These are phyloP conservation scores for Neomorphus geoffroyi DNA, from an alignment of 2,797 vertebrate genomes.

Conservation along the genomic window DNA sequence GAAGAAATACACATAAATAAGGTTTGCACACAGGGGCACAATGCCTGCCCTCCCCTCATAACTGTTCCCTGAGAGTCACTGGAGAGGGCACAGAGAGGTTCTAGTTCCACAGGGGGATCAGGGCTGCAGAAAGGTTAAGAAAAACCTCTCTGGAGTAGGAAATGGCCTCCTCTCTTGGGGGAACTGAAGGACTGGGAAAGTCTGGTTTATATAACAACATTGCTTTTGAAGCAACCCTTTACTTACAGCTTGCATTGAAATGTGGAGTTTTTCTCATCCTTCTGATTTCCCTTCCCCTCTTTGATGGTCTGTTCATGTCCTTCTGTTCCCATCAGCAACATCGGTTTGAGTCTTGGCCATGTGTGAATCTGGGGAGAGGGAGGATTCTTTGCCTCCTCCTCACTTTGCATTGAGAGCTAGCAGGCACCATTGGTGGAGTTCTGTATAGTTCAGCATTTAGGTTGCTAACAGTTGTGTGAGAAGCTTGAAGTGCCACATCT, in stretches of 20 bases:
- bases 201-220: not conserved
- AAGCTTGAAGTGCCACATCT: not conserved
- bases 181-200: not conserved
- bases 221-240: not conserved
- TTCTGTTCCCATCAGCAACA: not conserved
- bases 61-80: not conserved
- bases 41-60: not conserved
- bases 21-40: not conserved
- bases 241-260: not conserved
- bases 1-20: not conserved
- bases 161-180: not conserved
- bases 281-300: not conserved
- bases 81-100: not conserved
- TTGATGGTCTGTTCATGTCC: not conserved
- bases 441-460: not conserved
- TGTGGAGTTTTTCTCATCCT: not conserved
- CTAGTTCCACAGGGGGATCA: not conserved
- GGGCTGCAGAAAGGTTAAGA: not conserved
- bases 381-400: not conserved
- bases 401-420: not conserved
- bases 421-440: not conserved
- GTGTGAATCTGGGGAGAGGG: accelerated
- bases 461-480: not conserved
- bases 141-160: not conserved
- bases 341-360: not conserved